These are phyloP conservation scores for Drosophila koepferae DNA, from an alignment of 2,888 invertebrate genomes.

Conservation along the genomic window DNA sequence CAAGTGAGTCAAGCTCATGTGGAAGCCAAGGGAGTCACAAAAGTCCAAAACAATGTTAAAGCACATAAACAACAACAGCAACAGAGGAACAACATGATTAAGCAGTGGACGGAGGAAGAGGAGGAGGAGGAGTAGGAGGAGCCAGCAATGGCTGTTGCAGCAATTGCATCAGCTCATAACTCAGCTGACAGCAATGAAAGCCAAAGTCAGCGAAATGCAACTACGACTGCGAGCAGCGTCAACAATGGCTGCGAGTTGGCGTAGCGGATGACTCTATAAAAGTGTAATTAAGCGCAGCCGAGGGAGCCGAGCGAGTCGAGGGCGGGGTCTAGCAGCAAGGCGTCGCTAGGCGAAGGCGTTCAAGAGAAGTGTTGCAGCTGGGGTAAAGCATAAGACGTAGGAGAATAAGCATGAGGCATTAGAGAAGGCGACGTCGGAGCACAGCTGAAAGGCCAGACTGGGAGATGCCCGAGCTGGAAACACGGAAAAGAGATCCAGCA, in stretches of 20 bases:
- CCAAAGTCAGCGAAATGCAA: constrained; percentile 54
- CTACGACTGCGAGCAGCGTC: constrained; percentile 38
- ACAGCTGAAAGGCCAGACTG: neutral
- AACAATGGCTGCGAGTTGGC: constrained; percentile 7
- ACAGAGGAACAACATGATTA: neutral
- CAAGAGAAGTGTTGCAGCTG: neutral
- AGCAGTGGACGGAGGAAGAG: neutral
- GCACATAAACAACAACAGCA: constrained; percentile 22
- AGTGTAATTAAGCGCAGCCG: constrained; percentile 69
- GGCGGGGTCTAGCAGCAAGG: neutral
- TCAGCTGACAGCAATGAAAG: constrained; percentile 57
- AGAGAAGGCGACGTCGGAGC: neutral
- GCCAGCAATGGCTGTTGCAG: constrained; percentile 29
- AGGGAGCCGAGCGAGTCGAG: neutral
- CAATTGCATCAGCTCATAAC: constrained; percentile 68
- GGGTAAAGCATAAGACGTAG: neutral
- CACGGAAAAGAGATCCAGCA: neutral
- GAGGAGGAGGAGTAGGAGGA: neutral
- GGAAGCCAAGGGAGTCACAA: constrained; percentile 4
- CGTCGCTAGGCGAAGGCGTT: neutral
- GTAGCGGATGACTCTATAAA: constrained; percentile 62
- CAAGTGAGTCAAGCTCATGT: constrained; percentile 6
- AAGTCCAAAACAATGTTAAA: constrained; percentile 22
- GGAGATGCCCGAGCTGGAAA: neutral
- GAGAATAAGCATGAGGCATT: neutral